Percentiles rank a stretch among this genome's conserved stretches.
These are phyloP conservation scores for Actenoides lindsayi DNA, from an alignment of 2,113 vertebrate species.

Conservation along the genomic window DNA sequence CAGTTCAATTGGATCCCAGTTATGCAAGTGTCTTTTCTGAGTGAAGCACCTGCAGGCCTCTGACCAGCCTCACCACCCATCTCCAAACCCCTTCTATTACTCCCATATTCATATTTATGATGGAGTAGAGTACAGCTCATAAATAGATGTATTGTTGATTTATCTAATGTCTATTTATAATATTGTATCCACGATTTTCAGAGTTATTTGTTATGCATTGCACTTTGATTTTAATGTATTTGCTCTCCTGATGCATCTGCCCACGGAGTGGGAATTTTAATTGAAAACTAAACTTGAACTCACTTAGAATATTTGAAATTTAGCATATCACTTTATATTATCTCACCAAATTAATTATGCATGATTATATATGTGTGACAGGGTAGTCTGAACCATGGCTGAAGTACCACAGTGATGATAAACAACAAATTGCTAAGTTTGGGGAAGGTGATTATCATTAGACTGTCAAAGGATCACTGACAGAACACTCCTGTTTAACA, in stretches of 20 bases:
- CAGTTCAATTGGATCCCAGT: background rate
- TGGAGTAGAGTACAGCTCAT: background rate
- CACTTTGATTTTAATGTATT: background rate
- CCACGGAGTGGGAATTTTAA: slow-evolving; percentile 9
- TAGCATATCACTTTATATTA: background rate
- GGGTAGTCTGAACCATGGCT: background rate
- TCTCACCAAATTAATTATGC: slow-evolving; percentile 18
- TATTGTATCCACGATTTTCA: background rate
- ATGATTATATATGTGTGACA: slow-evolving; percentile 4
- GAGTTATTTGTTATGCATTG: background rate
- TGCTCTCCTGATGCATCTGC: background rate
- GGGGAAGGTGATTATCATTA: slow-evolving; percentile 4
- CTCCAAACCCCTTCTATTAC: background rate
- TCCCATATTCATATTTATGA: background rate
- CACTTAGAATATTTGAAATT: slow-evolving; percentile 3
- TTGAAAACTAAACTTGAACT: slow-evolving; percentile 15
- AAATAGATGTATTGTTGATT: background rate
- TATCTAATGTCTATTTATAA: background rate
- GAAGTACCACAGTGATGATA: background rate
- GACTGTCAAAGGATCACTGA: background rate
- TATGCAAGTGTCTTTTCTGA: background rate
- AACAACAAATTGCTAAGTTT: slow-evolving; percentile 23
- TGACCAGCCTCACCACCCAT: background rate
- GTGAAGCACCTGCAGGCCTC: background rate
- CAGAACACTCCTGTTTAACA: slow-evolving; percentile 3